A percentile compares a stretch with the other conserved stretches of the same genome.
Conservation (phyloP, 1,140 invertebrate species). For the Drosophila albomicans region DNA sequence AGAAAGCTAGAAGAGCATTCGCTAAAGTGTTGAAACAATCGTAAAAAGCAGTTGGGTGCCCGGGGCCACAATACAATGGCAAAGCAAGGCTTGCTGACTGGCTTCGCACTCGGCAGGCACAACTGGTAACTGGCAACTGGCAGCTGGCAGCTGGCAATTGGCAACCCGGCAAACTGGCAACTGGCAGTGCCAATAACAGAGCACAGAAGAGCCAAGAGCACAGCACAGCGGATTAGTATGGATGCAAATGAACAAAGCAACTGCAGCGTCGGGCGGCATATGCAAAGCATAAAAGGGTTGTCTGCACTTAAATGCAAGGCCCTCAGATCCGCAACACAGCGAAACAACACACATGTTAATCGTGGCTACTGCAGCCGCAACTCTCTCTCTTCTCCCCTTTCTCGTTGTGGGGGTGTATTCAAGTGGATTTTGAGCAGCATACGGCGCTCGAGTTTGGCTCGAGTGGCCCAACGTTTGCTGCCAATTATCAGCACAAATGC, state of each 20-base stretch:
- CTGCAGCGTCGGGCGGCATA: conserved; percentile 60
- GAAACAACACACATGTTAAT: conserved; percentile 61
- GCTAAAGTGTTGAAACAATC: conserved; percentile 82
- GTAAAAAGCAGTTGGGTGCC: conserved; percentile 74
- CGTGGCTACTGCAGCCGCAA: conserved; percentile 18
- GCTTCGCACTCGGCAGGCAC: not conserved
- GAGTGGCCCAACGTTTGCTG: conserved; percentile 41
- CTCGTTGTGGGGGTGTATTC: conserved; percentile 12
- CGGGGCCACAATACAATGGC: conserved; percentile 38
- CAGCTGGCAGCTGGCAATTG: conserved; percentile 15
- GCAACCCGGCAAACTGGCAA: conserved; percentile 22
- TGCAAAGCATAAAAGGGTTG: conserved; percentile 65
- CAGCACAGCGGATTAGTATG: conserved; percentile 62
- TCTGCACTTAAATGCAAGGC: conserved; percentile 73
- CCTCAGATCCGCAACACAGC: conserved; percentile 38
- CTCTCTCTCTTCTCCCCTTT: not conserved
- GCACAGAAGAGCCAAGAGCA: conserved; percentile 3
- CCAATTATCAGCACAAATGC: conserved; percentile 47
- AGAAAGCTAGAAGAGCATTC: conserved; percentile 62
- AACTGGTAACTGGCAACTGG: conserved; percentile 8
- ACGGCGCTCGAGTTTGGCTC: conserved; percentile 27
- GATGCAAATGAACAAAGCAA: conserved; percentile 78
- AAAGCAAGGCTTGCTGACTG: conserved; percentile 1
- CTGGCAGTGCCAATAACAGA: conserved; percentile 53
- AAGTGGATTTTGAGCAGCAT: conserved; percentile 48